phyloP scores from a whole-genome alignment of 2,113 vertebrate species.

The Pagrus major region DNA sequence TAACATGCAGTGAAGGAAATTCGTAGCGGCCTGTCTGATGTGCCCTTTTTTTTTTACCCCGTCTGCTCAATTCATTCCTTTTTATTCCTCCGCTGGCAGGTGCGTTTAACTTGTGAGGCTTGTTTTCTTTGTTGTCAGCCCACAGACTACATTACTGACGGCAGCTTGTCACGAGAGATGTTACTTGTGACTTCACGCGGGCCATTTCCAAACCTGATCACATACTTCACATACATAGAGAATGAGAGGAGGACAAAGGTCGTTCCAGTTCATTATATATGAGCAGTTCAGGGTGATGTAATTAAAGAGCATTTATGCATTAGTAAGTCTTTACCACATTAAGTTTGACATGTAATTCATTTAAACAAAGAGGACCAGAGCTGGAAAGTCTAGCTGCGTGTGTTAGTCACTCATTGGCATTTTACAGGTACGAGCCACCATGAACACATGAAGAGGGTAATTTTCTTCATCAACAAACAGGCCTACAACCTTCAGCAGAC shows the following conservation, averaged over 20 bases:
- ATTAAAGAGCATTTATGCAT: constrained; percentile 10
- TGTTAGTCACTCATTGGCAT: background rate
- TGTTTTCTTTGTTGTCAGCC: constrained; percentile 36
- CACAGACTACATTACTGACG: constrained; percentile 55
- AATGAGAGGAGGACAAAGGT: background rate
- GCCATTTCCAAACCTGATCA: constrained; percentile 29
- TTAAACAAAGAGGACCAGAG: background rate
- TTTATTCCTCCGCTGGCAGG: constrained; percentile 8
- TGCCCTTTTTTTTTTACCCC: constrained; percentile 2
- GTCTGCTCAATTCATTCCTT: background rate
- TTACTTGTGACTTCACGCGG: background rate
- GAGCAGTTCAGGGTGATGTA: constrained; percentile 1
- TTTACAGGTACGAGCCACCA: background rate
- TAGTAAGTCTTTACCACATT: constrained; percentile 31
- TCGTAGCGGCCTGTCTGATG: constrained; percentile 1
- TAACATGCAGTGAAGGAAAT: background rate
- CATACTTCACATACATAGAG: background rate
- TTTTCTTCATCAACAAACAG: background rate
- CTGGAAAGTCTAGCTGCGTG: background rate
- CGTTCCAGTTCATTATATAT: background rate
- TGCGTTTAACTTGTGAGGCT: constrained; percentile 10
- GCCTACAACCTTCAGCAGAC: constrained; percentile 1
- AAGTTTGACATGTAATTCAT: constrained; percentile 13
- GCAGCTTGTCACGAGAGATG: constrained; percentile 40
- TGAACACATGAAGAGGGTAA: background rate